phyloP scores from a whole-genome alignment of 2,113 vertebrate genomes.

The Menura novaehollandiae region DNA sequence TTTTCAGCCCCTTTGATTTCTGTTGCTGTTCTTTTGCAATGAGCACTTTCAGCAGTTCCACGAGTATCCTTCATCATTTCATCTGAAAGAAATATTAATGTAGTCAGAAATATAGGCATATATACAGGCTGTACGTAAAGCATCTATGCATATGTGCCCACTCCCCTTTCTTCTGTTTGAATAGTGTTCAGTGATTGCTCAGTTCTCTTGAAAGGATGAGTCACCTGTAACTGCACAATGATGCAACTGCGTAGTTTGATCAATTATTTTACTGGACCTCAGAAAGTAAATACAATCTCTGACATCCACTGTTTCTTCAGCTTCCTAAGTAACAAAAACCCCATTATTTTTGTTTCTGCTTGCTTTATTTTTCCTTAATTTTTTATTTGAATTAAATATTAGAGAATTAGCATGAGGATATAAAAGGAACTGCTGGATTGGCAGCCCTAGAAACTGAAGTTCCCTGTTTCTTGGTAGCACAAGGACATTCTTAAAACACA shows the following conservation, averaged over 20 bases:
- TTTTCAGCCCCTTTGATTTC: background rate
- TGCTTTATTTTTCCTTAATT: background rate
- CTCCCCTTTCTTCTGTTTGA: background rate
- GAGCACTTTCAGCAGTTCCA: background rate
- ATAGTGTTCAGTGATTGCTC: background rate
- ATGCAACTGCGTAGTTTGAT: background rate
- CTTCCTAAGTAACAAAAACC: background rate
- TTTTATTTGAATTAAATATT: background rate
- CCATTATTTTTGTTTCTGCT: background rate
- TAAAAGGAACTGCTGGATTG: background rate
- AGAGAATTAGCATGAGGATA: background rate
- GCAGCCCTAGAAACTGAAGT: background rate
- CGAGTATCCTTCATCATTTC: background rate
- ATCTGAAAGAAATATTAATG: background rate
- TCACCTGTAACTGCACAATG: background rate
- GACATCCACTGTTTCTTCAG: background rate
- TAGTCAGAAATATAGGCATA: background rate
- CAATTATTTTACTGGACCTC: background rate
- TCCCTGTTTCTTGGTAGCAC: background rate
- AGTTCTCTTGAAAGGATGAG: slow-evolving; percentile 2
- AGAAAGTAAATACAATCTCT: background rate
- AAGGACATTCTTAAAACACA: background rate
- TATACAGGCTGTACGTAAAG: background rate
- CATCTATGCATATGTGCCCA: background rate
- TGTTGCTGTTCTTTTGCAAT: background rate